phyloP scores from a whole-genome alignment of 2,888 invertebrate genomes.

The Drosophila mimica region DNA sequence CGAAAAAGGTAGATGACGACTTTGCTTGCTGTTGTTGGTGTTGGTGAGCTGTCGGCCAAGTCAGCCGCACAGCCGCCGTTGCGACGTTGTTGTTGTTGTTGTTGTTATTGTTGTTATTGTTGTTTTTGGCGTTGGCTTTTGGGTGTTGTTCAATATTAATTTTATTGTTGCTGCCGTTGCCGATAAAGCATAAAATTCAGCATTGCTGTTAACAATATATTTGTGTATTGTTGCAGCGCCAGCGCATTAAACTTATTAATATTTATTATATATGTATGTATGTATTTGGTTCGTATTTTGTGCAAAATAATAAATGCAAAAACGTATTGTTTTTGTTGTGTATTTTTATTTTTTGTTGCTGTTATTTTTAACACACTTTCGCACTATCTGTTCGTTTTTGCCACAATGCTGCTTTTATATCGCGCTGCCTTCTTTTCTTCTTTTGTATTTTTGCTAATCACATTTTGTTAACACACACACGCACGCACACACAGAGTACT shows the following conservation, averaged over 20 bases:
- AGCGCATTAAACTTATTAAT: slow-evolving; percentile 46
- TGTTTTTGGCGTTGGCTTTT: slow-evolving; percentile 54
- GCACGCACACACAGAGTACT: slow-evolving; percentile 21
- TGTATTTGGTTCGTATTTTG: slow-evolving; percentile 15
- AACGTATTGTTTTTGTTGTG: slow-evolving; percentile 37
- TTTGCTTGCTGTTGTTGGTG: slow-evolving; percentile 37
- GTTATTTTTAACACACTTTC: slow-evolving; percentile 51
- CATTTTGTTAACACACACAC: slow-evolving; percentile 77
- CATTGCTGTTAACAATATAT: slow-evolving; percentile 61
- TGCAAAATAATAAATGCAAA: slow-evolving; percentile 22
- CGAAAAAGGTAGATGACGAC: slow-evolving; percentile 70
- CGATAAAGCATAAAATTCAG: slow-evolving; percentile 72
- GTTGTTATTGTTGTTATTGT: slow-evolving; percentile 21
- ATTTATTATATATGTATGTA: slow-evolving; percentile 20
- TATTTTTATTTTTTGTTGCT: slow-evolving; percentile 10
- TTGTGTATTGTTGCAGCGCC: slow-evolving; percentile 57
- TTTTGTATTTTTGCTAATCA: slow-evolving; percentile 81
- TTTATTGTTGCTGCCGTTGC: slow-evolving; percentile 66
- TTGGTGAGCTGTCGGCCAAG: slow-evolving; percentile 64
- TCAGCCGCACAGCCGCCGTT: slow-evolving; percentile 71
- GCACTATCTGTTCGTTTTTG: slow-evolving; percentile 59
- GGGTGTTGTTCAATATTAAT: slow-evolving; percentile 74
- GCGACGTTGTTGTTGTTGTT: slow-evolving; percentile 16
- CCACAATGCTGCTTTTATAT: slow-evolving; percentile 56
- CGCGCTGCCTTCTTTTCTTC: slow-evolving; percentile 65